Base-by-base conservation (phyloP, 2,888 invertebrate genomes). In the Tenthredo scrophulariae region DNA sequence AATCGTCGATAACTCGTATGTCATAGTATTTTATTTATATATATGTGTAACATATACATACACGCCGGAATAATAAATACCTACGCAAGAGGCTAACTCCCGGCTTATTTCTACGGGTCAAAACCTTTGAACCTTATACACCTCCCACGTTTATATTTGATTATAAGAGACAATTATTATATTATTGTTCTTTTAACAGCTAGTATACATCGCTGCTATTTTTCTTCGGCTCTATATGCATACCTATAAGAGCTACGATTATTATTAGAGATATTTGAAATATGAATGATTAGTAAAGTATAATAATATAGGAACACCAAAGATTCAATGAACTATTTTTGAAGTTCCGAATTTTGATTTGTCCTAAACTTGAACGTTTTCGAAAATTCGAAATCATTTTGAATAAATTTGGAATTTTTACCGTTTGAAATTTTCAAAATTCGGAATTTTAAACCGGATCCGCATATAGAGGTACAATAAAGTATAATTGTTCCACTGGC, bases 121-220 rank as follows among this genome's bases (percentile, higher is more conserved):
- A 50, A 62, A 80, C 58, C 79, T 80, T 80, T 58, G 79, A 80
- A 80, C 58, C 40, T 50, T n/a, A 43, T 43, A 54, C 54, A n/a
- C 18, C 54, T 54, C 18, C 26, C 62, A 80, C 58, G 58, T 80
- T 80, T 80, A 80, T 80, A 80, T 80, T 80, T 37, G 33, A 62
- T 62, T 50, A 50, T 29, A 54, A 22, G 54, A 80, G 62, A 62
- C 79, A 62, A 62, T 80, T 58, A 62, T 13, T 33, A 29, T 37
- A 62, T 22, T 72, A 62, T 37, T 22, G 18, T 10, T 33, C 26
- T 37, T 15, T 37, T 33, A 79, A 43, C 43, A 40, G 82, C 2
- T 43, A 43, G 7, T 43, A 43, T 46, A 46, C 46, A 46, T 46
- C 46, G 46, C 46, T 13, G 46, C 3, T 15, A 46, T 15, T 46